Evolutionary conservation across 2,797 vertebrate genomes (phyloP).

Genomic region (Sparus aurata): DNA sequence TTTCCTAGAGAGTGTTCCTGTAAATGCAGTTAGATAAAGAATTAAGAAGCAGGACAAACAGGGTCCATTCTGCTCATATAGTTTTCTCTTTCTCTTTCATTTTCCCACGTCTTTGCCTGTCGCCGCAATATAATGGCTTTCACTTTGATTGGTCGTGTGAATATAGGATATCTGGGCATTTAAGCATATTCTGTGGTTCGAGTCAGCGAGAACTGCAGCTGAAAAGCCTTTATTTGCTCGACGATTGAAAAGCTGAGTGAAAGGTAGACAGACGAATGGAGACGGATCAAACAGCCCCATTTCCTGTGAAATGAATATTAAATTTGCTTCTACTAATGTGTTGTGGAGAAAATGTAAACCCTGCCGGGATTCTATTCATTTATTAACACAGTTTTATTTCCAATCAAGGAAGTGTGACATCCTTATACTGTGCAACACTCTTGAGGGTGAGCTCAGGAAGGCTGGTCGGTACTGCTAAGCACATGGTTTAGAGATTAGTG

Average conservation of each 20-base stretch:
- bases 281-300: not conserved
- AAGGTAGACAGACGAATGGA: not conserved
- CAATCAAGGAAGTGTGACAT: not conserved
- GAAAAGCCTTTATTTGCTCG: not conserved
- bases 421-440: not conserved
- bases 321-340: not conserved
- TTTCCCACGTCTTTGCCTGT: not conserved
- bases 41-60: not conserved
- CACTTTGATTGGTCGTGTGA: not conserved
- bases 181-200: constrained; percentile 1
- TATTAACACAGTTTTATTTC: not conserved
- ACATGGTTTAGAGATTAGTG: not conserved
- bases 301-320: too few relatives aligned
- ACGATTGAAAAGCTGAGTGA: not conserved
- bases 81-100: not conserved
- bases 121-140: not conserved
- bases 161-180: not conserved
- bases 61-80: not conserved
- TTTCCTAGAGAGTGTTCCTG: not conserved
- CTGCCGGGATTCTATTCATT: not conserved
- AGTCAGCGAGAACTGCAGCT: not conserved
- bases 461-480: not conserved
- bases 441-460: too few relatives aligned
- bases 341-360: not conserved
- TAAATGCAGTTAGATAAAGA: not conserved